These are phyloP conservation scores for Dorcus hopei DNA, from an alignment of 2,888 invertebrate genomes.

Conservation along the genomic window DNA sequence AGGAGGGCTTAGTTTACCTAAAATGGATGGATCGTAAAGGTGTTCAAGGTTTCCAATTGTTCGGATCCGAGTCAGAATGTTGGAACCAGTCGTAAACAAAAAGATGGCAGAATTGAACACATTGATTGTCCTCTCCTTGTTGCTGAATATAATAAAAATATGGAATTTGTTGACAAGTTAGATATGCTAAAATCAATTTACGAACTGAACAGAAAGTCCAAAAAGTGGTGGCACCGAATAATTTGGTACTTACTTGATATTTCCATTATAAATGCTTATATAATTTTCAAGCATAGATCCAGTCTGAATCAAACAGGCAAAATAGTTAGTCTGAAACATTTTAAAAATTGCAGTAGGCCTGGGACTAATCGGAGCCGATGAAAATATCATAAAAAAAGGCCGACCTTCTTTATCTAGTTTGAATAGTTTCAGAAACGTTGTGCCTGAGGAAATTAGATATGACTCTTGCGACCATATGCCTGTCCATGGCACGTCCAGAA, in stretches of 20 bases:
- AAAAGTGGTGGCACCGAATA: conserved; percentile 20
- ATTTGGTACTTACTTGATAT: conserved; percentile 14
- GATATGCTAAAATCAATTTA: conserved; percentile 11
- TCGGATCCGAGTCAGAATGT: not conserved
- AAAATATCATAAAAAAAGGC: not conserved
- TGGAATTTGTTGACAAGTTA: conserved; percentile 18
- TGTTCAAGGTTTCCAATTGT: conserved; percentile 6
- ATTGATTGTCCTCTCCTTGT: no score
- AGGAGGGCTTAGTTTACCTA: conserved; percentile 5
- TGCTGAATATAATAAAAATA: conserved; percentile 4
- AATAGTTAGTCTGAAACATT: conserved; percentile 3
- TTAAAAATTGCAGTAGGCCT: not conserved
- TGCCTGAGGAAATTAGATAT: not conserved
- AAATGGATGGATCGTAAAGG: conserved; percentile 16
- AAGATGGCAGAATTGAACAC: not conserved
- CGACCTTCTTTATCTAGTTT: not conserved
- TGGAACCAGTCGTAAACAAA: not conserved
- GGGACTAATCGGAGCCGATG: conserved; percentile 8
- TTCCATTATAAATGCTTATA: conserved; percentile 15
- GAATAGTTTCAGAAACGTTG: not conserved
- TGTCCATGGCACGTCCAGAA: not conserved
- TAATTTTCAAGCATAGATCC: conserved; percentile 1
- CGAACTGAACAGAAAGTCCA: conserved; percentile 16
- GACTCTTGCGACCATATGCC: not conserved
- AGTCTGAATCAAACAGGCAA: not conserved